A percentile compares a stretch with the other conserved stretches of the same genome.
Conservation (phyloP, 2,888 invertebrate genomes). For the Eilema griseolum region DNA sequence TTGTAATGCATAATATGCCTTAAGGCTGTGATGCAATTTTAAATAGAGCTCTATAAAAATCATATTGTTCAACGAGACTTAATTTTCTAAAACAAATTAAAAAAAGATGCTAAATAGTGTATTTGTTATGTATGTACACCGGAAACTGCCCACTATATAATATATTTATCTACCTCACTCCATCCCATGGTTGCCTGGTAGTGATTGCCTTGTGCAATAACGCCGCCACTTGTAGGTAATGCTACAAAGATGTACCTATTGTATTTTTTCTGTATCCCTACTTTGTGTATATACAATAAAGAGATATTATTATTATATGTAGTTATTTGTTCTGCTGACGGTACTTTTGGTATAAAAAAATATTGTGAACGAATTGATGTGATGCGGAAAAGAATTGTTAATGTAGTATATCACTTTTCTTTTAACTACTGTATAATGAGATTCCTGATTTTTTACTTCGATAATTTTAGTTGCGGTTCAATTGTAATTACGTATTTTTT, state of each 20-base stretch:
- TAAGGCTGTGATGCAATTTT: background rate
- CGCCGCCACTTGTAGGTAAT: too few relatives aligned
- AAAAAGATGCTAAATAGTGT: background rate
- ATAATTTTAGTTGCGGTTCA: background rate
- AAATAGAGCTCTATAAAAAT: slow-evolving; percentile 3
- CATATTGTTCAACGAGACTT: background rate
- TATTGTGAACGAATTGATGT: slow-evolving; percentile 43
- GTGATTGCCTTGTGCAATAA: too few relatives aligned
- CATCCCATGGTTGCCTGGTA: too few relatives aligned
- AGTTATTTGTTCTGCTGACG: slow-evolving; percentile 47
- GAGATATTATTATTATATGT: too few relatives aligned
- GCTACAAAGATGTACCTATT: too few relatives aligned
- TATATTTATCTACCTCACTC: too few relatives aligned
- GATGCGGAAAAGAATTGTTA: slow-evolving; percentile 42
- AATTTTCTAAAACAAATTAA: background rate
- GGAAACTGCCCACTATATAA: too few relatives aligned
- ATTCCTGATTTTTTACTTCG: background rate
- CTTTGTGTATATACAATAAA: too few relatives aligned
- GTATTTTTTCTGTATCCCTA: too few relatives aligned
- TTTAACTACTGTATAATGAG: background rate
- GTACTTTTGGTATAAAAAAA: slow-evolving; percentile 41
- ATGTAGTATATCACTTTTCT: slow-evolving; percentile 29
- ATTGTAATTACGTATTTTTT: background rate
- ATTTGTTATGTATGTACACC: too few relatives aligned
- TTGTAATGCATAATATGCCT: background rate